A percentile compares a stretch with the other conserved stretches of the same genome.
Evolutionary conservation across 2,113 vertebrate species (phyloP).

Genomic region (Oenanthe melanoleuca): DNA sequence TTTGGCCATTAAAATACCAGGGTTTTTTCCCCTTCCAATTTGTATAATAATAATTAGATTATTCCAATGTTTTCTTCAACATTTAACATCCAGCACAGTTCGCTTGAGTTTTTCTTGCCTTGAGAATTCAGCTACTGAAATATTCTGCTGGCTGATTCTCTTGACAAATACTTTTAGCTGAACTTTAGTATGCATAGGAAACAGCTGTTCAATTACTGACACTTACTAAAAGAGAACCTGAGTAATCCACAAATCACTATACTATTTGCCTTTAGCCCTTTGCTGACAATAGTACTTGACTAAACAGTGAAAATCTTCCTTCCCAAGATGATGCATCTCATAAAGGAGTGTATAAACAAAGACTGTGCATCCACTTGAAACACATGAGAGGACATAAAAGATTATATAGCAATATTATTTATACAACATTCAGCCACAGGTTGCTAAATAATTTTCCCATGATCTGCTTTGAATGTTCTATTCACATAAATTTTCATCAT

Average conservation of each 20-base stretch:
- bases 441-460: background rate
- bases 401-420: background rate
- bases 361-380: background rate
- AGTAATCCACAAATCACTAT: background rate
- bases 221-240: background rate
- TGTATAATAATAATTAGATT: background rate
- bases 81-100: background rate
- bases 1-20: background rate
- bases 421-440: background rate
- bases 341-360: background rate
- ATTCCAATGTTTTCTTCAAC: background rate
- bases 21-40: background rate
- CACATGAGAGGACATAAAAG: background rate
- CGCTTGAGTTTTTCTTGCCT: background rate
- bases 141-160: background rate
- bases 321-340: background rate
- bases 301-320: background rate
- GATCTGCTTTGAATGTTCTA: background rate
- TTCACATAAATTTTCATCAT: background rate
- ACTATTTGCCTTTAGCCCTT: background rate
- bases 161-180: conserved; percentile 20
- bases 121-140: conserved; percentile 1
- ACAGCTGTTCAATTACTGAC: conserved; percentile 10
- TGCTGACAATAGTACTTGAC: background rate
- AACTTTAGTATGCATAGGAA: background rate